Conservation (phyloP, 2,888 invertebrate species). For the Dynastes tityus region DNA sequence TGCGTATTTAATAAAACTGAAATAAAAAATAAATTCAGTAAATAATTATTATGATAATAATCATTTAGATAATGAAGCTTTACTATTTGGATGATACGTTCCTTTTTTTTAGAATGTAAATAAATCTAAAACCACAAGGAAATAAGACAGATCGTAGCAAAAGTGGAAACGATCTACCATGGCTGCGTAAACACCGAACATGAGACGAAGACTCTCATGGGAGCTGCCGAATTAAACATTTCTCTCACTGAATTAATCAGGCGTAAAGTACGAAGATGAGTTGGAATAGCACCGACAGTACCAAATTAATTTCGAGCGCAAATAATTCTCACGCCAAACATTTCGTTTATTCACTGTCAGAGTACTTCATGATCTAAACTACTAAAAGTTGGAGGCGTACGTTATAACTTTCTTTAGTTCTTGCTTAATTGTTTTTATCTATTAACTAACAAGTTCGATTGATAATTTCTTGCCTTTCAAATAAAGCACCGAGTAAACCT, state of each 20-base stretch:
- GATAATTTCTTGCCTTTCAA: too few species aligned
- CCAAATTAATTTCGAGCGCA: constrained; percentile 28
- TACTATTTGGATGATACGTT: too few species aligned
- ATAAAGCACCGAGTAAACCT: too few species aligned
- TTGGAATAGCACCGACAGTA: background rate
- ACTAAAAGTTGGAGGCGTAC: too few species aligned
- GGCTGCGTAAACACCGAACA: constrained; percentile 15
- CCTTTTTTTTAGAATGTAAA: background rate
- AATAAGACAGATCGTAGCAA: background rate
- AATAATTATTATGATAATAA: too few species aligned
- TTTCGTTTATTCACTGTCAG: constrained; percentile 6
- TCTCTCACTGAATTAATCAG: constrained; percentile 27
- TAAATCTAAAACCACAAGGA: background rate
- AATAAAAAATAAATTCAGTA: too few species aligned
- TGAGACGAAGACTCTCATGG: constrained; percentile 11
- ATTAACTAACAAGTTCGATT: too few species aligned
- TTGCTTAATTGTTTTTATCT: too few species aligned
- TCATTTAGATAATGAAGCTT: too few species aligned
- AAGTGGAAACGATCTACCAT: background rate
- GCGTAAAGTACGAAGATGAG: constrained; percentile 23
- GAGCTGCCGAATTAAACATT: constrained; percentile 24
- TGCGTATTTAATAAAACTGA: too few species aligned
- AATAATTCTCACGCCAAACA: constrained; percentile 31
- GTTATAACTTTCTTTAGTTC: too few species aligned
- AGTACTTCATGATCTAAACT: too few species aligned